Conservation (phyloP, 2,888 invertebrate genomes). For the Ennomos fuscantarius region DNA sequence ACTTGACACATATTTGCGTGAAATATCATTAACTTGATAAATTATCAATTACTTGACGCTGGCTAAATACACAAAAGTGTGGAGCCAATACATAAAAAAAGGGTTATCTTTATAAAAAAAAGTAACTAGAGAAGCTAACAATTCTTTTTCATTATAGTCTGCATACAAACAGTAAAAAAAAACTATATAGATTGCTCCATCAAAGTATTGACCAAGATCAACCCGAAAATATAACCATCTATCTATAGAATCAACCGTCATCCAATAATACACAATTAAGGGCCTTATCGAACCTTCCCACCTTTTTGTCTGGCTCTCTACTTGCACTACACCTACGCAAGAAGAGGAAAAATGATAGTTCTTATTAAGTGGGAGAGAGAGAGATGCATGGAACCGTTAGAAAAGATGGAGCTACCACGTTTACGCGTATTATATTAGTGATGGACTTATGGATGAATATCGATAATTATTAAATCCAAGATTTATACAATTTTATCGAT, state of each 20-base stretch:
- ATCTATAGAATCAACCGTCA: constrained; percentile 18
- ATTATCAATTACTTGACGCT: too few relatives aligned
- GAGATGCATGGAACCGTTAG: constrained; percentile 66
- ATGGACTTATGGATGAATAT: constrained; percentile 37
- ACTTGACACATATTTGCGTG: too few relatives aligned
- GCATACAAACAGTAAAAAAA: too few relatives aligned
- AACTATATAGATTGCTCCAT: background rate
- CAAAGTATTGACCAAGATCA: constrained; percentile 3
- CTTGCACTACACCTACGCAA: constrained; percentile 68
- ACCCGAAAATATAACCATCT: constrained; percentile 6
- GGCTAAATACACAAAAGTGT: too few relatives aligned
- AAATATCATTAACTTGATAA: too few relatives aligned
- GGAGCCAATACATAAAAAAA: too few relatives aligned
- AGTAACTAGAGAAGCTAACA: too few relatives aligned
- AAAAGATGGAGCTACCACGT: constrained; percentile 76
- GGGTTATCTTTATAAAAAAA: too few relatives aligned
- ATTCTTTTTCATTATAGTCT: too few relatives aligned
- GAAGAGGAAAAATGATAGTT: constrained; percentile 52
- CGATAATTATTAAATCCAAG: too few relatives aligned
- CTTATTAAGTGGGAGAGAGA: constrained; percentile 41
- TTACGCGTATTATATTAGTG: constrained; percentile 69
- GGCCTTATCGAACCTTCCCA: constrained; percentile 33
- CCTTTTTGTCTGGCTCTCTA: constrained; percentile 28
- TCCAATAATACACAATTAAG: constrained; percentile 36
- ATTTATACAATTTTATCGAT: constrained; percentile 6